These are phyloP conservation scores for Elephantulus edwardii DNA, from an alignment of 2,113 vertebrate species.

Conservation along the genomic window DNA sequence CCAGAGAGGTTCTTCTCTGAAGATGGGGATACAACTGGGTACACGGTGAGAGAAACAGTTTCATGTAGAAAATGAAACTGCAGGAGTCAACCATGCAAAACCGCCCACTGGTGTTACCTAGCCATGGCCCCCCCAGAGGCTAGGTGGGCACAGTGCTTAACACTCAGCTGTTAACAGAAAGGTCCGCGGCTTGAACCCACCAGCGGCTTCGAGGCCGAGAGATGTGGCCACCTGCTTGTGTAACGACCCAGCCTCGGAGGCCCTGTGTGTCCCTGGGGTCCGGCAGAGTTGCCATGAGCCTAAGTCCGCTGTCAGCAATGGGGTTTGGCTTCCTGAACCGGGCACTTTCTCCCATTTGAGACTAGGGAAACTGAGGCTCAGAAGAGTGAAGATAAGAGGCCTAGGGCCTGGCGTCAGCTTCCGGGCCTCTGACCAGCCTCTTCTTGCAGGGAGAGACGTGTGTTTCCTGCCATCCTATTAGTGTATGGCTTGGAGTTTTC, in stretches of 20 bases:
- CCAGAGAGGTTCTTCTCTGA: background rate
- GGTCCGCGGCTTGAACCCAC: background rate
- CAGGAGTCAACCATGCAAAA: background rate
- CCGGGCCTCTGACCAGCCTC: background rate
- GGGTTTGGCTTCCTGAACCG: background rate
- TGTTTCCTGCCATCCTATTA: background rate
- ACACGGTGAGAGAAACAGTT: background rate
- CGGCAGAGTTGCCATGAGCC: background rate
- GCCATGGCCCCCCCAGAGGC: background rate
- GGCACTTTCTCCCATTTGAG: background rate
- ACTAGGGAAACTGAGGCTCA: background rate
- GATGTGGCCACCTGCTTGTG: no score
- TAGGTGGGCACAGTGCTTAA: no score
- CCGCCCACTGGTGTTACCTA: background rate
- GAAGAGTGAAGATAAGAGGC: fast-evolving
- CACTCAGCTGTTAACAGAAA: background rate
- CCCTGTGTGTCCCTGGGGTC: no score
- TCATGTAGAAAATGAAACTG: slow-evolving; percentile 66
- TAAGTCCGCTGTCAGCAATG: background rate
- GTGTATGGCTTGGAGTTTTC: background rate
- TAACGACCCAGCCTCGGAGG: no score
- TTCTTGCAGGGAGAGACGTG: background rate
- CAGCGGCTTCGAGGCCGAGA: background rate
- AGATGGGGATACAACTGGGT: fast-evolving
- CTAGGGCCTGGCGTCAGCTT: background rate